Percentiles rank a stretch among this genome's conserved stretches.
Conservation (phyloP, 2,797 vertebrate genomes). For the Melanotaenia trifasciata region DNA sequence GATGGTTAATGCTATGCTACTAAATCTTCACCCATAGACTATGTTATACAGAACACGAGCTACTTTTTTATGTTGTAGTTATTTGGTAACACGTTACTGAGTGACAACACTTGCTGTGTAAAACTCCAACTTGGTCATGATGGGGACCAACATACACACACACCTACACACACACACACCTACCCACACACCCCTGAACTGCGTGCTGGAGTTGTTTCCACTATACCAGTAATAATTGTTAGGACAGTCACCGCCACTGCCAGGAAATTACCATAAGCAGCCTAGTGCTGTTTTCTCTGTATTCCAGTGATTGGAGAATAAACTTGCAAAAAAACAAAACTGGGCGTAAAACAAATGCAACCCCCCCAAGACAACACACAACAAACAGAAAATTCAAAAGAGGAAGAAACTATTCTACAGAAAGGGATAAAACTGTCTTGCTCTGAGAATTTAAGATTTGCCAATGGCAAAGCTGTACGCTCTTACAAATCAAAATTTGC, state of each 20-base stretch:
- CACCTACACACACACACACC: not conserved
- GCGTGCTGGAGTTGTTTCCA: constrained; percentile 39
- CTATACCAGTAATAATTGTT: constrained; percentile 60
- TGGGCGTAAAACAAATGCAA: constrained; percentile 54
- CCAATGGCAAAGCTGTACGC: constrained; percentile 55
- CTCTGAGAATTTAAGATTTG: constrained; percentile 70
- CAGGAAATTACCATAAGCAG: constrained; percentile 68
- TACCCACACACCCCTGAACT: constrained; percentile 18
- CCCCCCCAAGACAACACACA: constrained; percentile 54
- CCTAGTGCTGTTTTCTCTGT: constrained; percentile 64
- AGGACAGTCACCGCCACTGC: constrained; percentile 65
- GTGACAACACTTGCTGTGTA: constrained; percentile 15
- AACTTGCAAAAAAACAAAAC: constrained; percentile 49
- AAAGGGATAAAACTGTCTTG: constrained; percentile 59
- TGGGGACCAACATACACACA: not conserved
- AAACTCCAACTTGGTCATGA: not conserved
- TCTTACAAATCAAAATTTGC: constrained; percentile 75
- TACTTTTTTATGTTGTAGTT: not conserved
- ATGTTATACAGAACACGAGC: constrained; percentile 7
- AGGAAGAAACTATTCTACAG: constrained; percentile 44
- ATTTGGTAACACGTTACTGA: not conserved
- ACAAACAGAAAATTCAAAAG: constrained; percentile 75
- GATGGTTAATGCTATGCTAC: constrained; percentile 51
- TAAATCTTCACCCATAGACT: constrained; percentile 24
- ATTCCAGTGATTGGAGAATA: constrained; percentile 57